Evolutionary conservation across 2,888 invertebrate species (phyloP), one percentile per base, ranked within the genome.

Genomic region (Disparrhopalites patrizii): DNA sequence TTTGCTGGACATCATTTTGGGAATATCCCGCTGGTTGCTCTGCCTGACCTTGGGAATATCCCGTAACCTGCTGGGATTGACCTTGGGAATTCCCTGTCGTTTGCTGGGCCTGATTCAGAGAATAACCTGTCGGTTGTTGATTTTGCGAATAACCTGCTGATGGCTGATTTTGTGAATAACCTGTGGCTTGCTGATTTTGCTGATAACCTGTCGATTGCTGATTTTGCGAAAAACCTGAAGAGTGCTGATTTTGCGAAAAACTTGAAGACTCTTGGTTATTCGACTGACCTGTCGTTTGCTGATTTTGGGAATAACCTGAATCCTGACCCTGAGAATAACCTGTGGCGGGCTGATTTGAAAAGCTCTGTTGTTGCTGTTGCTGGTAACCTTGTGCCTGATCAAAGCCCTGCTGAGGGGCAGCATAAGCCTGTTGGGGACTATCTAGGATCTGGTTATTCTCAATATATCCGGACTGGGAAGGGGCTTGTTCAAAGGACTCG

Each of bases 401-500:
- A 20, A 18, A 43, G 25, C 3, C n/a, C 13, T 50, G 40, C 8
- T 58, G 58, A n/a, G n/a, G n/a, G n/a, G n/a, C n/a, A n/a, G n/a
- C n/a, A n/a, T n/a, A n/a, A n/a, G n/a, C n/a, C 18, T 61, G 50
- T 20, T 51, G 55, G 1, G 25, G 25, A 31, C 5, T 18, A 43
- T 62, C 62, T n/a, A n/a, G n/a, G 4, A 64, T 23, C 27, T 64
- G 56, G 28, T 64, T 55, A 50, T 20, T 56, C 5, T 56, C 50
- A 33, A 43, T 43, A 15, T 33, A 56, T 2, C 61, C 51, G 3
- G 52, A 36, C 51, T 57, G 28, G 15, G 57, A 58, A 3, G 54
- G 52, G 23, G 65, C 20, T 54, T 65, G 60, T 60, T 65, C 60
- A 54, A 54, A 65, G 33, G 58, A 60, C 43, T 65, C 52, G 33